A percentile compares a stretch with the other conserved stretches of the same genome.
Conservation (phyloP, 2,113 vertebrate species). For the Laterallus jamaicensis region DNA sequence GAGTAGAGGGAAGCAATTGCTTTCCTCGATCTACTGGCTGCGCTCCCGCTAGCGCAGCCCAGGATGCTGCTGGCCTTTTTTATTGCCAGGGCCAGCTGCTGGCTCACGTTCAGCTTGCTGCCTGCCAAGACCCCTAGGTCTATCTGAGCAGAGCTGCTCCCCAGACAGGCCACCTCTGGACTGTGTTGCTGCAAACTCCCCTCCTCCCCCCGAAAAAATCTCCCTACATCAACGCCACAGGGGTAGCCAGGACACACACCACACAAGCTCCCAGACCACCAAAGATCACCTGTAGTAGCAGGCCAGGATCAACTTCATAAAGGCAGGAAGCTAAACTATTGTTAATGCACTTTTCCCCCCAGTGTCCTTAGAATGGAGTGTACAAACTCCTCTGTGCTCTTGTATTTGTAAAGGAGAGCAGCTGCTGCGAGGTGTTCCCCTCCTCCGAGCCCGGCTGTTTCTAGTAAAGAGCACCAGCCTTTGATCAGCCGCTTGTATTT, state of each 20-base stretch:
- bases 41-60: not conserved
- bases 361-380: not conserved
- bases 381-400: fast-evolving
- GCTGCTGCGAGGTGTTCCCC: not conserved
- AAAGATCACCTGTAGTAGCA: not conserved
- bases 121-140: not conserved
- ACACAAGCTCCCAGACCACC: not conserved
- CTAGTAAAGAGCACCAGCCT: not conserved
- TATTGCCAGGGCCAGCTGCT: not conserved
- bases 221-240: not conserved
- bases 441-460: not conserved
- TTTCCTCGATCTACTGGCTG: not conserved
- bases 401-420: not conserved
- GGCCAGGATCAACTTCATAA: not conserved
- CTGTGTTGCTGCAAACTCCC: not conserved
- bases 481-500: not conserved
- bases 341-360: not conserved
- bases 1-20: not conserved
- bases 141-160: not conserved
- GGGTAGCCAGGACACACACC: not conserved
- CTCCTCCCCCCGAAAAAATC: not conserved
- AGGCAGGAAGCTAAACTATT: not conserved
- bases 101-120: not conserved
- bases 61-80: not conserved
- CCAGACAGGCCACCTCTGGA: not conserved